Conservation (phyloP, 2,888 invertebrate genomes). For the Mythimna vitellina region DNA sequence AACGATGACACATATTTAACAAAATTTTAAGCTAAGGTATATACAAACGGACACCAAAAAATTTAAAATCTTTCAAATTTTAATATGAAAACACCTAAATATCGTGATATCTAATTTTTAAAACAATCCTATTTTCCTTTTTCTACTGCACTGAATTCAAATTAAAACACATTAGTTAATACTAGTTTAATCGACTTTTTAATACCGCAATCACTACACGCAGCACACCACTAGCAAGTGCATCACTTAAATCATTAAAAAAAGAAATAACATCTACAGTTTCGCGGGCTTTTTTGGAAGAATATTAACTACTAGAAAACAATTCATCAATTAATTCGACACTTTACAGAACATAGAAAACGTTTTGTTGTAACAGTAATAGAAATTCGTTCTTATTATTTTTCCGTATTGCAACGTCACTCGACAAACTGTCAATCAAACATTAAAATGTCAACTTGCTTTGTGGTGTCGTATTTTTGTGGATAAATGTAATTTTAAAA, state of each 20-base stretch:
- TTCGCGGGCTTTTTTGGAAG: conserved; percentile 3
- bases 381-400: conserved; percentile 14
- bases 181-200: neutral
- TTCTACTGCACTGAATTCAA: too few species aligned
- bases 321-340: neutral
- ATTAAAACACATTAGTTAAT: too few species aligned
- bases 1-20: too few species aligned
- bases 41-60: too few species aligned
- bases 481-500: conserved; percentile 81
- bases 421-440: conserved; percentile 65
- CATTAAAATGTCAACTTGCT: conserved; percentile 78
- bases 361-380: conserved; percentile 17
- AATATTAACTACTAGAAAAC: neutral
- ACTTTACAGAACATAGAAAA: neutral
- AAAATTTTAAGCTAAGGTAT: too few species aligned
- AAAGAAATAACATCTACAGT: neutral
- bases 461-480: conserved; percentile 82
- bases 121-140: too few species aligned
- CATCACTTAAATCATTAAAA: conserved; percentile 9
- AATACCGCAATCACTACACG: too few species aligned
- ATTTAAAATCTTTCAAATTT: too few species aligned
- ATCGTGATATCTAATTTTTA: too few species aligned
- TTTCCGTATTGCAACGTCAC: conserved; percentile 58
- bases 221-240: accelerated
- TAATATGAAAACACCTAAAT: too few species aligned